Conservation (phyloP, 1,140 invertebrate species). For the Zaprionus inermis region DNA sequence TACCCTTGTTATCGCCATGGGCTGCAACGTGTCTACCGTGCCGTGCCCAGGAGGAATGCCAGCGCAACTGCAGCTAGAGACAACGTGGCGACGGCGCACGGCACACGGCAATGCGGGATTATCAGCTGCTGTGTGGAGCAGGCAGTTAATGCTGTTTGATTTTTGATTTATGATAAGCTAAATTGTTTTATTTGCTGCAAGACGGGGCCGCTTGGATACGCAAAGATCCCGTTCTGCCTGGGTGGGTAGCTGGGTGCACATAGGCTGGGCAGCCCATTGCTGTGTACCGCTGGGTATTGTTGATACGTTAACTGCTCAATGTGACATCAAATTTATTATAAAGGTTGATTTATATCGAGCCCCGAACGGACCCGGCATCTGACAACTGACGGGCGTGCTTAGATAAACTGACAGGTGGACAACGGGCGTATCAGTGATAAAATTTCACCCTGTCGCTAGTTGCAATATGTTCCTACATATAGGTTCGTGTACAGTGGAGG, state of each 20-base stretch:
- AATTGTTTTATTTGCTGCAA: constrained; percentile 39
- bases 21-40: not conserved
- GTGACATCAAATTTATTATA: constrained; percentile 78
- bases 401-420: constrained; percentile 60
- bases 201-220: not conserved
- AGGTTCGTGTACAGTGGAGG: not conserved
- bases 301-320: constrained; percentile 58
- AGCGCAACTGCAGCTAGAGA: constrained; percentile 52
- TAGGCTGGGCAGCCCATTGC: not conserved
- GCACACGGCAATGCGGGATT: constrained; percentile 7
- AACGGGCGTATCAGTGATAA: constrained; percentile 39
- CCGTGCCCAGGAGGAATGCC: constrained; percentile 4
- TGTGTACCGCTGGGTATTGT: not conserved
- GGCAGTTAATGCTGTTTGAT: constrained; percentile 52
- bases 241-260: not conserved
- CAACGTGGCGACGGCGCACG: constrained; percentile 62
- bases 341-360: constrained; percentile 80
- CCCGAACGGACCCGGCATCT: constrained; percentile 20
- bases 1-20: constrained; percentile 35
- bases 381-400: constrained; percentile 62
- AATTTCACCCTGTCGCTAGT: constrained; percentile 19
- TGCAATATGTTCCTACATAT: not conserved
- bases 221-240: not conserved
- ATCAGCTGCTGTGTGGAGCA: constrained; percentile 11
- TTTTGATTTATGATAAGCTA: constrained; percentile 64